These are phyloP conservation scores for Ramphastos sulfuratus DNA, from an alignment of 2,113 vertebrate species.

Conservation along the genomic window DNA sequence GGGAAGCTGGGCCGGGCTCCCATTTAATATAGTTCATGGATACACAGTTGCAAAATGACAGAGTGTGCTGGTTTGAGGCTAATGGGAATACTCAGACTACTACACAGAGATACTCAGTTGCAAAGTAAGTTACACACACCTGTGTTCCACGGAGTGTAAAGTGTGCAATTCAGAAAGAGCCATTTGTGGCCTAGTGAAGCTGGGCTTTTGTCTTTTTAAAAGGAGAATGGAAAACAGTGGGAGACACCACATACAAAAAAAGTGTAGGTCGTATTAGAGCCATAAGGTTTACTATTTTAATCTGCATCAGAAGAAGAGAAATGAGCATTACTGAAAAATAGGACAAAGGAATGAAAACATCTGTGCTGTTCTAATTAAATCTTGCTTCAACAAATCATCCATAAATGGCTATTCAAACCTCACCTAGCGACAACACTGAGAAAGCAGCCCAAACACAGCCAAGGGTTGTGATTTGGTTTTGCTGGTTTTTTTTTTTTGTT, in stretches of 20 bases:
- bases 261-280: neutral
- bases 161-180: neutral
- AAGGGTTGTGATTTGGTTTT: too few species aligned
- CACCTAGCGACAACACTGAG: neutral
- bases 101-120: neutral
- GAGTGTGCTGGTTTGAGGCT: too few species aligned
- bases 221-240: neutral
- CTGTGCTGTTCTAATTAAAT: slow-evolving; percentile 35
- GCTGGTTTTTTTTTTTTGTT: too few species aligned
- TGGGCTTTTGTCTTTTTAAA: neutral
- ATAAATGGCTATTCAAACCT: neutral
- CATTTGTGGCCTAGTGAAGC: neutral
- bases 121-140: neutral
- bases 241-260: neutral
- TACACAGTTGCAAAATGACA: neutral
- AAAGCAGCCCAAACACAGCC: neutral
- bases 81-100: too few species aligned
- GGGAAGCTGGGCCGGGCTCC: neutral
- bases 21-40: neutral
- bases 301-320: neutral
- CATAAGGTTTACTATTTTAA: neutral
- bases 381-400: neutral
- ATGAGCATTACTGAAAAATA: neutral
- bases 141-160: neutral
- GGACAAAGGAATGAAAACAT: slow-evolving; percentile 31